phyloP scores from a whole-genome alignment of 2,888 invertebrate genomes.

The Epiblema foenella region DNA sequence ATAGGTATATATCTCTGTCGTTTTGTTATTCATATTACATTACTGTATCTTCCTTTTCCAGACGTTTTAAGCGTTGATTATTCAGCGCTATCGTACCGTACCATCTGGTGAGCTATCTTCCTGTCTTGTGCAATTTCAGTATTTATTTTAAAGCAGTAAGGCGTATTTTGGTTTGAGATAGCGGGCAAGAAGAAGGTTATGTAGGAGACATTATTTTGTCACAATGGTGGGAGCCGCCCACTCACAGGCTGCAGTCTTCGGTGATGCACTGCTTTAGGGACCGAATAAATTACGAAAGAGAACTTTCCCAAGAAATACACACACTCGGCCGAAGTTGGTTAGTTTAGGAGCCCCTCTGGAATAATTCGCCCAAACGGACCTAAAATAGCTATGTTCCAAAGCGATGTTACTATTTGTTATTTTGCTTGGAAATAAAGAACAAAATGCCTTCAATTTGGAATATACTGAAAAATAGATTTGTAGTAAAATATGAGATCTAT shows the following conservation, averaged over 20 bases:
- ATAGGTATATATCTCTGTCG: slow-evolving; percentile 81
- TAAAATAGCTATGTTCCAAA: slow-evolving; percentile 34
- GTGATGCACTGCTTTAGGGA: slow-evolving; percentile 83
- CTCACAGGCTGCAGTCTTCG: slow-evolving; percentile 75
- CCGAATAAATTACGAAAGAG: slow-evolving; percentile 81
- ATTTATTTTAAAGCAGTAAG: slow-evolving; percentile 62
- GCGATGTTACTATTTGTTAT: slow-evolving; percentile 20
- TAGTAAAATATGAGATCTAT: neutral
- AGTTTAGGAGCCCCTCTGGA: slow-evolving; percentile 65
- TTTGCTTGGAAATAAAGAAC: neutral
- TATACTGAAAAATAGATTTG: neutral
- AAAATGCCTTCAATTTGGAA: neutral
- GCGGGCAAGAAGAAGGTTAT: slow-evolving; percentile 66
- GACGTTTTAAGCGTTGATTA: slow-evolving; percentile 85
- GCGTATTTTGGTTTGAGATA: slow-evolving; percentile 61
- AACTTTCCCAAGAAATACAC: slow-evolving; percentile 67
- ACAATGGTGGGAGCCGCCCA: slow-evolving; percentile 83
- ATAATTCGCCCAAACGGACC: slow-evolving; percentile 61
- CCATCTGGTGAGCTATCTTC: slow-evolving; percentile 70
- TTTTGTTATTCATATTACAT: slow-evolving; percentile 85
- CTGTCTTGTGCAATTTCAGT: slow-evolving; percentile 55
- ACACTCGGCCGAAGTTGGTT: slow-evolving; percentile 61
- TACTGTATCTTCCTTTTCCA: slow-evolving; percentile 84
- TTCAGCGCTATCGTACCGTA: slow-evolving; percentile 79
- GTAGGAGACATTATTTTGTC: slow-evolving; percentile 83